A percentile compares a stretch with the other conserved stretches of the same genome.
Conservation (phyloP, 2,113 vertebrate genomes). For the Austrofundulus limnaeus region DNA sequence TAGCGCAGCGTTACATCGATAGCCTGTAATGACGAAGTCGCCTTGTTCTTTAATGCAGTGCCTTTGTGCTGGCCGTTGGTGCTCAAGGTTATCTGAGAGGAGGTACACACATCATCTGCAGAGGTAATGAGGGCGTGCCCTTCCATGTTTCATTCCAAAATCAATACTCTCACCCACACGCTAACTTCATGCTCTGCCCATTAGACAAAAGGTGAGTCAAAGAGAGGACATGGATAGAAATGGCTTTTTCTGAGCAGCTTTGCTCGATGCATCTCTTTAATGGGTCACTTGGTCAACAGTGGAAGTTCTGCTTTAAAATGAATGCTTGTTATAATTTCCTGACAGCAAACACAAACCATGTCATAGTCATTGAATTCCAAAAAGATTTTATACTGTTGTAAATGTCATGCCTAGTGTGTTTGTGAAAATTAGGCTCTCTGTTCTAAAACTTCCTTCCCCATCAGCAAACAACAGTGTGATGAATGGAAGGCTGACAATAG, state of each 20-base stretch:
- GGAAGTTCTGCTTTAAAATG: constrained; percentile 5
- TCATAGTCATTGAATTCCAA: neutral
- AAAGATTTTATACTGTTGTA: neutral
- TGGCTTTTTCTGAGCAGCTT: neutral
- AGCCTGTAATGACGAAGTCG: constrained; percentile 32
- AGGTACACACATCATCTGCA: constrained; percentile 56
- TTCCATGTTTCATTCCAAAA: constrained; percentile 74
- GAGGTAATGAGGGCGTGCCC: constrained; percentile 67
- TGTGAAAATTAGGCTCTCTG: constrained; percentile 18
- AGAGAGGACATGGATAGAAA: constrained; percentile 13
- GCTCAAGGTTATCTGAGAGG: constrained; percentile 49
- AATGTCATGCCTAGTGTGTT: neutral
- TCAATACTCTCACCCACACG: constrained; percentile 67
- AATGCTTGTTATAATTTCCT: constrained; percentile 7
- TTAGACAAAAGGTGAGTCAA: constrained; percentile 64
- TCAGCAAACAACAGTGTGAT: constrained; percentile 39
- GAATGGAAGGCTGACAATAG: constrained; percentile 57
- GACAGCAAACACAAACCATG: neutral
- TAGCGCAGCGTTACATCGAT: constrained; percentile 36
- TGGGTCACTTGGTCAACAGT: constrained; percentile 2
- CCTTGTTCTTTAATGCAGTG: constrained; percentile 22
- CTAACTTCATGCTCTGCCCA: constrained; percentile 69
- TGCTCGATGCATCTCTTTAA: neutral
- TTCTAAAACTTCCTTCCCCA: constrained; percentile 16
- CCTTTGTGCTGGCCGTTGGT: constrained; percentile 15